A percentile compares a stretch with the other conserved stretches of the same genome.
Evolutionary conservation across 2,888 invertebrate genomes (phyloP).

Genomic region (Lasioglossum leucozonium): DNA sequence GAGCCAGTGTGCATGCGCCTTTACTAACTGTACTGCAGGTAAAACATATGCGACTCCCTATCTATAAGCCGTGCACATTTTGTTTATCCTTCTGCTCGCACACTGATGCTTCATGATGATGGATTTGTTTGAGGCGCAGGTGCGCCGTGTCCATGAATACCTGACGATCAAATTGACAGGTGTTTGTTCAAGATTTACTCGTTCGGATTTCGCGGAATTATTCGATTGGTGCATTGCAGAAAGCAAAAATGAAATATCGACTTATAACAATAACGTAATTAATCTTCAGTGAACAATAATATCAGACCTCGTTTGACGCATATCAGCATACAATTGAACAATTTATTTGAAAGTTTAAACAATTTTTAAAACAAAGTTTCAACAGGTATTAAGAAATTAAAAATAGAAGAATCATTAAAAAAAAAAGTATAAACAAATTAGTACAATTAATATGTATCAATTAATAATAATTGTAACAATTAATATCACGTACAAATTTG

Average conservation of each 20-base stretch:
- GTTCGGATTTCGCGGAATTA: conserved; percentile 15
- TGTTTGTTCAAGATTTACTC: not conserved
- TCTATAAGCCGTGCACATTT: conserved; percentile 26
- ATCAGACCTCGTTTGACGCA: too few relatives aligned
- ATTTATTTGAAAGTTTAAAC: too few relatives aligned
- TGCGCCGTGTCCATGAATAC: conserved; percentile 19
- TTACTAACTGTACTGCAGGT: conserved; percentile 58
- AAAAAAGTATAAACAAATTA: too few relatives aligned
- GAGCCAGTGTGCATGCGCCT: conserved; percentile 9
- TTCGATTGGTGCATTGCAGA: not conserved
- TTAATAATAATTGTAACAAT: too few relatives aligned
- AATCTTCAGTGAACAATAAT: too few relatives aligned
- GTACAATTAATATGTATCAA: too few relatives aligned
- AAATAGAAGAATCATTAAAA: too few relatives aligned
- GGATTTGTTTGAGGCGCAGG: conserved; percentile 31
- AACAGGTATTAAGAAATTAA: too few relatives aligned
- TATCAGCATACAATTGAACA: too few relatives aligned
- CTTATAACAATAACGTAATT: too few relatives aligned
- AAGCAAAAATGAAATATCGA: not conserved
- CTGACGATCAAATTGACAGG: conserved; percentile 16
- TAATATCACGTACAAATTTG: too few relatives aligned
- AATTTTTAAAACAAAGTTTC: too few relatives aligned
- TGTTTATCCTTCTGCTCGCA: conserved; percentile 23
- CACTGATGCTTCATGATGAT: conserved; percentile 35
- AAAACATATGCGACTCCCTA: conserved; percentile 9